A percentile compares a stretch with the other conserved stretches of the same genome.
These are phyloP conservation scores for Prosopocoilus inquinatus DNA, from an alignment of 2,888 invertebrate genomes.

Conservation along the genomic window DNA sequence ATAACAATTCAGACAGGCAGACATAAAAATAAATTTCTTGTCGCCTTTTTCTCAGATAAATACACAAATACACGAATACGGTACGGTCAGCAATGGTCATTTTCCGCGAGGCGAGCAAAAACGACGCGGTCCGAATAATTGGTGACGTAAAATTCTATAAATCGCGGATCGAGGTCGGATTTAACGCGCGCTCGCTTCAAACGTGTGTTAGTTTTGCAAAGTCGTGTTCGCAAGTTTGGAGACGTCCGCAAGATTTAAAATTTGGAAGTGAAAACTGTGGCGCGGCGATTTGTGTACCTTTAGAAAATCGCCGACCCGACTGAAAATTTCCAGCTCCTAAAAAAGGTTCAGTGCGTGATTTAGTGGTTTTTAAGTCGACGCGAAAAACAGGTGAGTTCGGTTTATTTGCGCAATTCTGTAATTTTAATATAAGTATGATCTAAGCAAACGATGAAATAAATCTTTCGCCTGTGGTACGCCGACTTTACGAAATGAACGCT, in stretches of 20 bases:
- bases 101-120: constrained; percentile 6
- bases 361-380: constrained; percentile 12
- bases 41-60: too few relatives aligned
- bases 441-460: constrained; percentile 14
- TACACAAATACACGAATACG: neutral
- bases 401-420: constrained; percentile 1
- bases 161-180: constrained; percentile 25
- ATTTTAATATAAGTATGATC: constrained; percentile 14
- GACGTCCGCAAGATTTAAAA: neutral
- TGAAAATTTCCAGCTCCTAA: too few relatives aligned
- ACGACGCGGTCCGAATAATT: constrained; percentile 16
- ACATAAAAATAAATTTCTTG: too few relatives aligned
- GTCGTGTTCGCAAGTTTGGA: constrained; percentile 11
- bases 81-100: constrained; percentile 17
- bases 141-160: constrained; percentile 22
- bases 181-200: constrained; percentile 22
- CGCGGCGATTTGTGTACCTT: neutral
- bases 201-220: constrained; percentile 22
- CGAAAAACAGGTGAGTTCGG: constrained; percentile 13
- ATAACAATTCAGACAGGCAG: too few relatives aligned
- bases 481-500: neutral
- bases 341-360: neutral
- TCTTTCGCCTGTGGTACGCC: constrained; percentile 18
- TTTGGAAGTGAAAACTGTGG: neutral
- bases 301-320: too few relatives aligned